A percentile compares a stretch with the other conserved stretches of the same genome.
phyloP scores from a whole-genome alignment of 2,888 invertebrate genomes.

The Clistopyga incitator region DNA sequence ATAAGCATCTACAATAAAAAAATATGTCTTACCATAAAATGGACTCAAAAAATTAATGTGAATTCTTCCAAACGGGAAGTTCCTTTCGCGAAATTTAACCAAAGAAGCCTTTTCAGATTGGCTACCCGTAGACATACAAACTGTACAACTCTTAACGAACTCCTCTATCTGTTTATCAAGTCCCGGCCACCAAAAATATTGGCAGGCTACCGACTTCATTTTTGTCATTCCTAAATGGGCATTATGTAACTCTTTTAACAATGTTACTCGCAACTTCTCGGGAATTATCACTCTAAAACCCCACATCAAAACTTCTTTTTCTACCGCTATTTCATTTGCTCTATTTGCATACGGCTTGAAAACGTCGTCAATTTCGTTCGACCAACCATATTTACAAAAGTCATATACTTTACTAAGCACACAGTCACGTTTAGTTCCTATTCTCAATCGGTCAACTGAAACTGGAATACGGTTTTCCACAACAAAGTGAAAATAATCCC shows the following conservation, averaged over 20 bases:
- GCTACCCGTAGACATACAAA: slow-evolving; percentile 26
- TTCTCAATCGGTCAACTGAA: slow-evolving; percentile 37
- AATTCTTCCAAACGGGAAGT: slow-evolving; percentile 54
- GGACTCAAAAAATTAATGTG: slow-evolving; percentile 67
- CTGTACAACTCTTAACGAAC: slow-evolving; percentile 51
- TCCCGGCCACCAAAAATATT: slow-evolving; percentile 63
- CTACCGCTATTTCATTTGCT: slow-evolving; percentile 24
- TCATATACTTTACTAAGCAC: slow-evolving; percentile 40
- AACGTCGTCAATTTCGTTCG: slow-evolving; percentile 14
- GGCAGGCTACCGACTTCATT: slow-evolving; percentile 53
- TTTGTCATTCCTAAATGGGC: slow-evolving; percentile 59
- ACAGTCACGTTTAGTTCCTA: slow-evolving; percentile 29
- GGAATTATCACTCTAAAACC: slow-evolving; percentile 48
- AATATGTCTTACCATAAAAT: slow-evolving; percentile 51
- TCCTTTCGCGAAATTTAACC: slow-evolving; percentile 48
- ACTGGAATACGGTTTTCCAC: slow-evolving; percentile 50
- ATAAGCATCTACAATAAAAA: slow-evolving; percentile 2
- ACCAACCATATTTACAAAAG: slow-evolving; percentile 43
- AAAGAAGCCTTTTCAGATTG: slow-evolving; percentile 54
- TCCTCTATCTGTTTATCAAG: slow-evolving; percentile 64
- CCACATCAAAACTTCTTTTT: slow-evolving; percentile 61
- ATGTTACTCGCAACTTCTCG: not conserved
- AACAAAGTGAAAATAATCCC: slow-evolving; percentile 62
- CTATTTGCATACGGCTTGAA: slow-evolving; percentile 26
- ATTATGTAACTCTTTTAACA: slow-evolving; percentile 58